These are phyloP conservation scores for Galerucella calmariensis DNA, from an alignment of 2,888 invertebrate species.

Conservation along the genomic window DNA sequence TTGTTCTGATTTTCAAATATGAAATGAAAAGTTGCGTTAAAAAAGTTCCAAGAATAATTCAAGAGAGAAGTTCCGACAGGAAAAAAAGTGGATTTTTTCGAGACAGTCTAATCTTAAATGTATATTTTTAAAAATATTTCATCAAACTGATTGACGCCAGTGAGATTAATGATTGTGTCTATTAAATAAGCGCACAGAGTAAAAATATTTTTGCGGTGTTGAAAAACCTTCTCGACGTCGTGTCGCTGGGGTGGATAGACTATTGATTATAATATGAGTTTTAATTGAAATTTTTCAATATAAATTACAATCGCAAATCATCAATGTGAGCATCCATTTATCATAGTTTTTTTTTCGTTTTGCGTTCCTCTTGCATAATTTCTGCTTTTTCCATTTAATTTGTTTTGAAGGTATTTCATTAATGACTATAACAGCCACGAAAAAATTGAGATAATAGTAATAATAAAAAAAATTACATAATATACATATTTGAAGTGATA, in stretches of 20 bases:
- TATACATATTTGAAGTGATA: too few relatives aligned
- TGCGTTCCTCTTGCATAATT: slow-evolving; percentile 6
- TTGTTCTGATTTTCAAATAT: too few relatives aligned
- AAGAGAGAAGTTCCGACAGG: too few relatives aligned
- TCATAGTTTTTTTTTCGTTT: background rate
- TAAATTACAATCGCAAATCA: slow-evolving; percentile 14
- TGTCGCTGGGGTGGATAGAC: background rate
- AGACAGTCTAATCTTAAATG: too few relatives aligned
- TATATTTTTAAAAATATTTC: too few relatives aligned
- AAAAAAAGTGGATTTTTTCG: too few relatives aligned
- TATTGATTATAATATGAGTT: slow-evolving; percentile 5
- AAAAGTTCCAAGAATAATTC: too few relatives aligned
- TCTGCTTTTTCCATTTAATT: slow-evolving; percentile 14
- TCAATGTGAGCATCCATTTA: slow-evolving; percentile 15
- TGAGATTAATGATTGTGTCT: slow-evolving; percentile 4
- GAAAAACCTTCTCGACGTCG: background rate
- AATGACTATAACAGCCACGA: slow-evolving; percentile 1
- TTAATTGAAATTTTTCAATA: slow-evolving; percentile 14
- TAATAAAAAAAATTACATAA: too few relatives aligned
- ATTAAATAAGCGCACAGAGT: background rate
- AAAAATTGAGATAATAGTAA: too few relatives aligned
- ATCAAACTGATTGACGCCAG: background rate
- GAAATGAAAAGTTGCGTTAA: too few relatives aligned
- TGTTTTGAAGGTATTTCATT: slow-evolving; percentile 16
- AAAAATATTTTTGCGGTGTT: slow-evolving; percentile 9